A percentile compares a stretch with the other conserved stretches of the same genome.
Evolutionary conservation across 2,797 vertebrate species (phyloP).

Genomic region (Psittacula derbiana): DNA sequence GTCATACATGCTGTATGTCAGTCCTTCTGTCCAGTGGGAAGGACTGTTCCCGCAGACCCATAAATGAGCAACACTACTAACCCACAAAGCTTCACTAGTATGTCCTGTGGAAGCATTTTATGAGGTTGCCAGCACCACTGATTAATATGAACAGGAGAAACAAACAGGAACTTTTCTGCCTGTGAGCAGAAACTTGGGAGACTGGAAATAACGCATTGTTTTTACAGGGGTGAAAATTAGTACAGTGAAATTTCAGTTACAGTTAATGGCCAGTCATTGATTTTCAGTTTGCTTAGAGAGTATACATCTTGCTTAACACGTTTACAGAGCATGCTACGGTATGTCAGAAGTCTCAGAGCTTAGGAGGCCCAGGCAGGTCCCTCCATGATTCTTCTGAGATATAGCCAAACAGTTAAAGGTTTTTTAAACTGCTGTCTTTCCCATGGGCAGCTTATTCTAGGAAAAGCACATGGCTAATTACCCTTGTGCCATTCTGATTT

Average conservation of each 20-base stretch:
- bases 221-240: background rate
- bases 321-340: background rate
- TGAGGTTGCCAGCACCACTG: background rate
- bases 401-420: background rate
- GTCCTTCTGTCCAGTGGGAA: background rate
- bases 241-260: background rate
- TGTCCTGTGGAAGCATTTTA: background rate
- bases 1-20: background rate
- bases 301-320: background rate
- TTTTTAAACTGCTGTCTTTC: background rate
- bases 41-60: background rate
- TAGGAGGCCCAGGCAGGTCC: background rate
- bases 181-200: background rate
- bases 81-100: background rate
- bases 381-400: background rate
- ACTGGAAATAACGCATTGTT: background rate
- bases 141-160: background rate
- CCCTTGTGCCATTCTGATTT: background rate
- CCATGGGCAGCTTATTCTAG: background rate
- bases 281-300: background rate
- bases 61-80: background rate
- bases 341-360: background rate
- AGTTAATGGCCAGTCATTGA: background rate
- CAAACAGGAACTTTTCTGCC: background rate
- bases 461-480: background rate